Base-by-base conservation (phyloP, 1,140 invertebrate species). In the Pogonus chalceus region DNA sequence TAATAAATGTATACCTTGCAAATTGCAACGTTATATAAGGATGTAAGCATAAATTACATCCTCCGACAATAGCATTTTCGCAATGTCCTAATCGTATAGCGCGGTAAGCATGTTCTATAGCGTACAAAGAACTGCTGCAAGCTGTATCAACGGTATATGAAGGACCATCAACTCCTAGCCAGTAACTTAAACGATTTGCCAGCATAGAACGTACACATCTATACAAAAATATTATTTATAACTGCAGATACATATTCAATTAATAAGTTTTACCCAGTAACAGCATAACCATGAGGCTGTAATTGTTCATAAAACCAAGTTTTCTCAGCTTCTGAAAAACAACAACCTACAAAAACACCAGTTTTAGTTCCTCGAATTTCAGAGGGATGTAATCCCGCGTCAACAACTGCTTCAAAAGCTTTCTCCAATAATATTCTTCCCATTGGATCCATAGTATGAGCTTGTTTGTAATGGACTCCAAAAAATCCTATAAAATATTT, bases 171-270 rank as follows among this genome's bases (percentile, higher is more conserved):
- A 81, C 63, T 49, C 84, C 82, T 9, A 88, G 61, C 68, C 76
- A 82, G 55, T 86, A 87, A 0, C 90, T 95, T 23, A 96, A 79
- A 51, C 92, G 78, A 65, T 96, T 94, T 0, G 91, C 86, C 68
- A 96, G 79, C 90, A 96, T 95, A 14, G 88, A 86, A 54, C 90
- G 79, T 59, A 83, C 85, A 71, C 91, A 93, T 24, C 81, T 82
- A n/a, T 66, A 43, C 37, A 43, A 12, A 43, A 12, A 43, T 43
- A 9, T 4, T 10, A 12, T 10, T 43, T 4, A 43, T 43, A 4
- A 43, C 4, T 14, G 26, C 14, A 14, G 14, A 43, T 43, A 43
- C 37, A 43, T 43, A 35, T 46, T 31, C 20, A 56, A 43, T 23
- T 22, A 35, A 18, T 7, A 43, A 43, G 18, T 73, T 72, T 66